Conservation (phyloP, 2,888 invertebrate genomes). For the Brenthis ino region DNA sequence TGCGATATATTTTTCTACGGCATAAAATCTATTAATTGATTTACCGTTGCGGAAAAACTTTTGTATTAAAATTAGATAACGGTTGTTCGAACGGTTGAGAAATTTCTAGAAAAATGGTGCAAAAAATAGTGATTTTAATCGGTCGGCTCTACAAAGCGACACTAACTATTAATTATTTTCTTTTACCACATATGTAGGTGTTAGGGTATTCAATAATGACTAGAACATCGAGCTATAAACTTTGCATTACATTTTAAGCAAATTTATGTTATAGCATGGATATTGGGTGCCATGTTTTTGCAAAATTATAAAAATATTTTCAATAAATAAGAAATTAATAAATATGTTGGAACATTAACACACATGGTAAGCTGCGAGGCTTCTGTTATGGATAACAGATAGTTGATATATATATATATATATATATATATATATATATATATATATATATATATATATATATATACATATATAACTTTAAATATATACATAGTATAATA, state of each 20-base stretch:
- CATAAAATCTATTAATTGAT: slow-evolving; percentile 6
- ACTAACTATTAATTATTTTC: slow-evolving; percentile 18
- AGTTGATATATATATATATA: no score
- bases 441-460: no score
- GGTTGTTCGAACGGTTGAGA: slow-evolving; percentile 25
- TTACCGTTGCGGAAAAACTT: slow-evolving; percentile 22
- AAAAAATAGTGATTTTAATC: slow-evolving; percentile 25
- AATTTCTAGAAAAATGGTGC: slow-evolving; percentile 25
- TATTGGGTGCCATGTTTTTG: background rate
- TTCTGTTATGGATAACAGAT: no score
- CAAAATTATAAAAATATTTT: no score
- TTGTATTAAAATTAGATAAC: slow-evolving; percentile 30
- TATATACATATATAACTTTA: no score
- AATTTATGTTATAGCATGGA: background rate
- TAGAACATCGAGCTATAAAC: no score
- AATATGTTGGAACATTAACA: no score
- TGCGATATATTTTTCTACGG: background rate
- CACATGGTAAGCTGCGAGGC: no score
- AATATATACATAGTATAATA: no score
- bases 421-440: no score
- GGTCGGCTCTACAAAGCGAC: slow-evolving; percentile 21
- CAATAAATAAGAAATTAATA: no score
- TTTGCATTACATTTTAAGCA: background rate
- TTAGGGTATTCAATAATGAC: background rate
- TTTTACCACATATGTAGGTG: background rate